These are phyloP conservation scores for Metaphire vulgaris DNA, from an alignment of 1,140 invertebrate genomes.

Conservation along the genomic window DNA sequence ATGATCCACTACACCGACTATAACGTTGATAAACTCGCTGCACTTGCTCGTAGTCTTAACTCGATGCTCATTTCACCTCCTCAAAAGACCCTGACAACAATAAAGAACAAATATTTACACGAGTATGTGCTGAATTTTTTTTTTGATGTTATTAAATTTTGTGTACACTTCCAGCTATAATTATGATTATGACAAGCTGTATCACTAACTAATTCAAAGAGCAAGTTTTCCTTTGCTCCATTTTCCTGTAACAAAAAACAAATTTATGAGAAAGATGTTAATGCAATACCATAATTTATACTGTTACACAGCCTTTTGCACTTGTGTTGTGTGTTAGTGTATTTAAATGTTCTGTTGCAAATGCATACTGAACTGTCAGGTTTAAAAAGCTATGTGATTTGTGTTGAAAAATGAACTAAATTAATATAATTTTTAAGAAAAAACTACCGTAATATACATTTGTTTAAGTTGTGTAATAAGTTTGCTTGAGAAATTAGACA, in stretches of 20 bases:
- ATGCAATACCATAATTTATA: background rate
- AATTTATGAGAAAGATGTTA: background rate
- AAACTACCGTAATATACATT: no score
- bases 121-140: constrained; percentile 58
- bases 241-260: background rate
- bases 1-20: constrained; percentile 82
- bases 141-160: constrained; percentile 7
- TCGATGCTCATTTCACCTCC: constrained; percentile 66
- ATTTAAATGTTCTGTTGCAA: no score
- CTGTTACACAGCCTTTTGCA: background rate
- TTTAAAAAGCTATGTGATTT: no score
- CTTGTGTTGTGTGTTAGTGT: no score
- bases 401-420: no score
- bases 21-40: constrained; percentile 65
- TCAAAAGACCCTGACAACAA: constrained; percentile 70
- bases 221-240: background rate
- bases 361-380: no score
- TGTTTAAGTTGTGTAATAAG: background rate
- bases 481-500: background rate
- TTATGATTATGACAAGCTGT: background rate
- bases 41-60: constrained; percentile 68
- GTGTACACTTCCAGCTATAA: background rate
- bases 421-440: no score
- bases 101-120: constrained; percentile 90
- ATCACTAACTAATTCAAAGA: background rate